Evolutionary conservation across 2,888 invertebrate genomes (phyloP), one percentile per base, ranked within the genome.

Genomic region (Carcina quercana): DNA sequence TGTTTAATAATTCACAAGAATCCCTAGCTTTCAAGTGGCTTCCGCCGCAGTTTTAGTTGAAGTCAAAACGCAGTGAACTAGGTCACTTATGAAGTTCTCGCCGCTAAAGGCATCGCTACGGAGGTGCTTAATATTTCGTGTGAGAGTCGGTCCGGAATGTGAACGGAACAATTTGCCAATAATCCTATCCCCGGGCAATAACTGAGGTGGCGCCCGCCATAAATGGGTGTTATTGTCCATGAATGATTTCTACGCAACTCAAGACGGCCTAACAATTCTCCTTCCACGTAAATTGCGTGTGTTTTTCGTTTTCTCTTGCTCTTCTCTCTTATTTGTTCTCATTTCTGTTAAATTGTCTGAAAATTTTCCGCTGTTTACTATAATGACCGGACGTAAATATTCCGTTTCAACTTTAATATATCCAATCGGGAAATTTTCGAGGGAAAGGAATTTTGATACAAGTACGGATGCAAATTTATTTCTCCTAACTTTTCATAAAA

Each of bases 81-180:
- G n/a, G n/a, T n/a, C n/a, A n/a, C n/a, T n/a, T n/a, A n/a, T n/a
- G n/a, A n/a, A n/a, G n/a, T n/a, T n/a, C n/a, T n/a, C n/a, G n/a
- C n/a, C n/a, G n/a, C n/a, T n/a, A n/a, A n/a, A n/a, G 20, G 20
- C 8, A 20, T 20, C 20, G 20, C 8, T 20, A 20, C 54, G 63
- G 62, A 64, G 68, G 64, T 67, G 70, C 66, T 78, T 73, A 75
- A 78, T 78, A 79, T 76, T 78, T 79, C 72, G 74, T 60, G 70
- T 68, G 68, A 64, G 66, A 65, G 58, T 56, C 62, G 56, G 59
- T 50, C 52, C 59, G 72, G 75, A 75, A 78, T 74, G 74, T 65
- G 72, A 69, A 64, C 72, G 64, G 75, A 79, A 76, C 78, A 78
- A 80, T 80, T 79, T 76, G 72, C 79, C 79, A 80, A 79, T 79